Percentiles rank a stretch among this genome's conserved stretches.
These are phyloP conservation scores for Myrmophylax atrothorax DNA, from an alignment of 2,113 vertebrate genomes.

Conservation along the genomic window DNA sequence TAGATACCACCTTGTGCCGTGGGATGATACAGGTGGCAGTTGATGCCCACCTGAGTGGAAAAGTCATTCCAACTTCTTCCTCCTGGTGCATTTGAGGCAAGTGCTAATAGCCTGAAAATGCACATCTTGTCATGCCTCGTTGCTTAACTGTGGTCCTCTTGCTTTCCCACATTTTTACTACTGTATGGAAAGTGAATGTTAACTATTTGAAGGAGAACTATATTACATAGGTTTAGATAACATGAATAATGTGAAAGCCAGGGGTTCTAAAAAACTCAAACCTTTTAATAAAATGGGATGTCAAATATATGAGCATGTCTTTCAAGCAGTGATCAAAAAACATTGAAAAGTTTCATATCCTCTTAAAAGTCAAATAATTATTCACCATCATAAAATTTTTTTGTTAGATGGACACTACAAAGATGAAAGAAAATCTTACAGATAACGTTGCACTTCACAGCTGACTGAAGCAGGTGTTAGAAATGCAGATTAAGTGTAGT, in stretches of 20 bases:
- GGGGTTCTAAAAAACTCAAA: not conserved
- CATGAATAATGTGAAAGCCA: slow-evolving; percentile 34
- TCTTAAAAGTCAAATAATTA: slow-evolving; percentile 73
- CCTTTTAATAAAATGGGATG: slow-evolving; percentile 61
- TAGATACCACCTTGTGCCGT: not conserved
- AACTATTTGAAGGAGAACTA: slow-evolving; percentile 12
- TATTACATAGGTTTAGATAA: slow-evolving; percentile 11
- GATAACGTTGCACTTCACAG: slow-evolving; percentile 82
- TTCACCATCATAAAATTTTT: slow-evolving; percentile 40
- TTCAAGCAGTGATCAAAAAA: slow-evolving; percentile 69
- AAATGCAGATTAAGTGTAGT: slow-evolving; percentile 95
- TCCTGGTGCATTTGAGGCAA: not conserved
- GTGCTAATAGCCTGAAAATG: not conserved
- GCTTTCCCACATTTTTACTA: not conserved
- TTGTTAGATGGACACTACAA: slow-evolving; percentile 76
- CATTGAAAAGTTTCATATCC: slow-evolving; percentile 47
- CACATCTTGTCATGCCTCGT: not conserved
- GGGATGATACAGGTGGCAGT: not conserved
- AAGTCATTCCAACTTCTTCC: not conserved
- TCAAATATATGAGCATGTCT: slow-evolving; percentile 44
- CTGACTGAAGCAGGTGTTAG: slow-evolving; percentile 94
- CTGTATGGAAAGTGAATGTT: not conserved
- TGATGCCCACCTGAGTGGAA: not conserved
- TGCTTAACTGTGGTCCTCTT: not conserved
- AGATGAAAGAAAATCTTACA: slow-evolving; percentile 88